Base-by-base conservation (phyloP, 2,113 vertebrate genomes). In the Monarcha castaneiventris region DNA sequence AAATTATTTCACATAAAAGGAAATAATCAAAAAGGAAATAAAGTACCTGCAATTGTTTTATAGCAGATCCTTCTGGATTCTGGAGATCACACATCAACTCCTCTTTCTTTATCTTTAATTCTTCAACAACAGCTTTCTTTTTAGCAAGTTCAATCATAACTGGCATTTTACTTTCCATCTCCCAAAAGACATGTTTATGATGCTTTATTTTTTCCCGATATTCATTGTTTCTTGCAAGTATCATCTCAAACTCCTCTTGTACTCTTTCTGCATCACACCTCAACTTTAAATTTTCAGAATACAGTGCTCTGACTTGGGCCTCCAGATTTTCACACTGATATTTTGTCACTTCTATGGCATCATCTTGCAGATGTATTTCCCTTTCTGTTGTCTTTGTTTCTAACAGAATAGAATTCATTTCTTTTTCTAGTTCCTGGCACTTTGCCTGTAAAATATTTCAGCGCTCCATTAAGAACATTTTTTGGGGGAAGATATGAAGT, bases 201-300 rank as follows among this genome's bases (percentile, higher is more conserved):
- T 48, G 37, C 64, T 96, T 96, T 89, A 98, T 98, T 97, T 97
- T 98, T 91, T 93, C 78, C 64, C 95, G 91, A 91, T 98, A 98
- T 52, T 82, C 87, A 83, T 96, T 97, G 93, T 98, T 97, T 97
- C 94, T 97, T 90, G 78, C 88, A 87, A 96, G 49, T 33, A 64
- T 74, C 10, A 90, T 52, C 69, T 97, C 93, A 93, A 97, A 97
- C 46, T 97, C 94, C 92, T 98, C 98, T 90, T 97, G 94, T 20
- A 94, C 27, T 84, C 32, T 37, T 97, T 98, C 97, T 87, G 90
- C 58, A 56, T 98, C 95, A 86, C 59, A 82, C 55, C 55, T 97
- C 73, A 98, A 90, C 77, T 94, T 98, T 73, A 98, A 63, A 71
- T 96, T 98, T 95, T 98, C 97, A 75, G 72, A 71, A 90, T 97